phyloP scores from a whole-genome alignment of 2,113 vertebrate genomes.

The Lucifuga dentata region DNA sequence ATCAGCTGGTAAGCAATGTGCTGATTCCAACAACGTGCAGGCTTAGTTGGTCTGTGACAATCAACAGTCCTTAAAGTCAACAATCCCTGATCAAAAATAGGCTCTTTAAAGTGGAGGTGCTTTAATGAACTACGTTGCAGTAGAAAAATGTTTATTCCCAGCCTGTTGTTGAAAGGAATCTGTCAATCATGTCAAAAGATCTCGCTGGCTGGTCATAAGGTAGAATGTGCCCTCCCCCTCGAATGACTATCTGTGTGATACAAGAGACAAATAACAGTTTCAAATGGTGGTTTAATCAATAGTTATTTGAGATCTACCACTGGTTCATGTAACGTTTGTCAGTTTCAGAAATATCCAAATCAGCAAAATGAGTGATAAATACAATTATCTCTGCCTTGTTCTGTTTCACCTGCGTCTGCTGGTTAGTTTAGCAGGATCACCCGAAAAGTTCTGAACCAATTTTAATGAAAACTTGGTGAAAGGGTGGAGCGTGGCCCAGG shows the following conservation, averaged over 20 bases:
- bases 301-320: too few relatives aligned
- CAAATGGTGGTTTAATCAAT: too few relatives aligned
- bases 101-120: neutral
- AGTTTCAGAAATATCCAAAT: too few relatives aligned
- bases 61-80: constrained; percentile 24
- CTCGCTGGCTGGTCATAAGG: constrained; percentile 87
- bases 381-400: too few relatives aligned
- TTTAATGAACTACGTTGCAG: neutral
- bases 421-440: too few relatives aligned
- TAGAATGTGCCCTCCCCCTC: constrained; percentile 88
- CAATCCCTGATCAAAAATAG: neutral
- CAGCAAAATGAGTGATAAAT: too few relatives aligned
- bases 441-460: too few relatives aligned
- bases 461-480: too few relatives aligned
- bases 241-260: constrained; percentile 83
- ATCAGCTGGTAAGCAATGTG: neutral
- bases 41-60: constrained; percentile 22
- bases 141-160: constrained; percentile 57
- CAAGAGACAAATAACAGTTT: neutral
- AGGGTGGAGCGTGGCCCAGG: too few relatives aligned
- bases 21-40: neutral
- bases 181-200: constrained; percentile 88
- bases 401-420: too few relatives aligned
- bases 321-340: too few relatives aligned
- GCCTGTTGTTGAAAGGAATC: constrained; percentile 85